phyloP scores from a whole-genome alignment of 2,888 invertebrate genomes.

The Meta bourneti region DNA sequence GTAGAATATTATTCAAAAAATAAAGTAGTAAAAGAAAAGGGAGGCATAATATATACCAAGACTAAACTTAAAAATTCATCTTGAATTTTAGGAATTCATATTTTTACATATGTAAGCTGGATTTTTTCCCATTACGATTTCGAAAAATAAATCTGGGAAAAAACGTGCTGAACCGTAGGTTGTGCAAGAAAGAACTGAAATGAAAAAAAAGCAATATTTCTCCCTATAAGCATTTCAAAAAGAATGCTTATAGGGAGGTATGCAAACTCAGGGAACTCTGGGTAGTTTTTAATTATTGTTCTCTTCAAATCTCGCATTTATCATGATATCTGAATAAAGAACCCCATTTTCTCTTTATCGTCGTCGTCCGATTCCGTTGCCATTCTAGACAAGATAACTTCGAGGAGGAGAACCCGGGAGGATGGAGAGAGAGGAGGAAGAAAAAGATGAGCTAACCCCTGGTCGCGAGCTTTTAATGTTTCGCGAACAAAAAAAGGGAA shows the following conservation, averaged over 20 bases:
- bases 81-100: neutral
- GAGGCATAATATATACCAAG: neutral
- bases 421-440: neutral
- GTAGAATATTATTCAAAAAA: too few relatives aligned
- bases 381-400: conserved; percentile 11
- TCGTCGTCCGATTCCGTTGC: neutral
- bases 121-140: neutral
- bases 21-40: neutral
- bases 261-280: neutral
- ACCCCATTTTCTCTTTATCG: conserved; percentile 3
- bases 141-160: neutral
- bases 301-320: neutral
- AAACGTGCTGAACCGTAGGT: neutral
- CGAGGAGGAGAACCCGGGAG: neutral
- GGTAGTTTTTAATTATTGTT: conserved; percentile 1
- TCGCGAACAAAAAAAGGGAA: neutral
- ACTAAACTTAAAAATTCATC: neutral
- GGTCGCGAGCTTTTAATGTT: conserved; percentile 27
- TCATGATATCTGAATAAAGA: neutral
- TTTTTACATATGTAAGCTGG: neutral
- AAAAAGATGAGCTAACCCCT: conserved; percentile 24
- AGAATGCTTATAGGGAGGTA: neutral
- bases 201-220: neutral
- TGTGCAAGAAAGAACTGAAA: neutral
- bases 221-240: neutral